phyloP scores from a whole-genome alignment of 2,797 vertebrate species.

The Enteromius argenteus region DNA sequence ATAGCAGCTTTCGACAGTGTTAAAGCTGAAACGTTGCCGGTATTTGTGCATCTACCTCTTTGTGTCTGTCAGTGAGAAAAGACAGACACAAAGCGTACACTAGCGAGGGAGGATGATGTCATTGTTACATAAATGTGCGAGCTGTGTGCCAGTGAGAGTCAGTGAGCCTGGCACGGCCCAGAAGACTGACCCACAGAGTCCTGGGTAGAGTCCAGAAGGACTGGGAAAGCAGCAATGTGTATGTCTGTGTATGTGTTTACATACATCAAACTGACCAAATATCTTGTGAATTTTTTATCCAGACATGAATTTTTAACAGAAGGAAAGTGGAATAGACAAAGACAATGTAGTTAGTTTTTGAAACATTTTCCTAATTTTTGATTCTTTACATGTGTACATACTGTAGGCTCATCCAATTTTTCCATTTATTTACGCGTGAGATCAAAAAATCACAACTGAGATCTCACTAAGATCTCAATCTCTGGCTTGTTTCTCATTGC shows the following conservation, averaged over 20 bases:
- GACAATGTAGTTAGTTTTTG: not conserved
- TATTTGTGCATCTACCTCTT: constrained; percentile 18
- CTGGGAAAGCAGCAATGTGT: constrained; percentile 14
- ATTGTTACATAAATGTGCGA: constrained; percentile 78
- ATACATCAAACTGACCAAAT: not conserved
- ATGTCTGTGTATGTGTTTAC: not conserved
- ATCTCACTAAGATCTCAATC: too few relatives aligned
- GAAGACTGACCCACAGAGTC: constrained; percentile 35
- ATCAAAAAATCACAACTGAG: not conserved
- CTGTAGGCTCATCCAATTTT: not conserved
- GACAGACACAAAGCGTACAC: constrained; percentile 55
- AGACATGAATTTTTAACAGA: not conserved
- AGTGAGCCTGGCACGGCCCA: constrained; percentile 61
- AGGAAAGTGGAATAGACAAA: not conserved
- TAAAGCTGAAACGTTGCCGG: not conserved
- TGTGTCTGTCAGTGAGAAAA: constrained; percentile 37
- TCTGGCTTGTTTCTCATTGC: too few relatives aligned
- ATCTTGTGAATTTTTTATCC: not conserved
- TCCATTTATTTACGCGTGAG: not conserved
- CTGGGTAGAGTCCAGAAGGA: constrained; percentile 11
- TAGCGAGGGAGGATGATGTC: constrained; percentile 75
- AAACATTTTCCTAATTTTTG: not conserved
- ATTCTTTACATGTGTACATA: not conserved
- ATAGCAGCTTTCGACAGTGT: not conserved
- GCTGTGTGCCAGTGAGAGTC: constrained; percentile 69